A percentile compares a stretch with the other conserved stretches of the same genome.
These are phyloP conservation scores for Bombus sibiricus DNA, from an alignment of 1,140 invertebrate species.

Conservation along the genomic window DNA sequence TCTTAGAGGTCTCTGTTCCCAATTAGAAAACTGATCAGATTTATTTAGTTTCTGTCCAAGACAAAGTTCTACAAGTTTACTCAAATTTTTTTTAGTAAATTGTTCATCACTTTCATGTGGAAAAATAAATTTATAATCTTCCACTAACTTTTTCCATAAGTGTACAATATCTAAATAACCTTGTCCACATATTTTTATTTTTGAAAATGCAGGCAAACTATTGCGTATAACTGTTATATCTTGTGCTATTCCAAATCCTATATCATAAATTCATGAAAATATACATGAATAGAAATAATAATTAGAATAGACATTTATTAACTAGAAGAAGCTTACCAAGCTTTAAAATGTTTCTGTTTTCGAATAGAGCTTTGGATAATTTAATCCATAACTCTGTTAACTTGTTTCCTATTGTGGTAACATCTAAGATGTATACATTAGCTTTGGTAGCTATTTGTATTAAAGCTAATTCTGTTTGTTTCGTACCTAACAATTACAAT, in stretches of 20 bases:
- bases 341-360: slow-evolving; percentile 87
- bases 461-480: slow-evolving; percentile 85
- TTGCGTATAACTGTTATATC: slow-evolving; percentile 84
- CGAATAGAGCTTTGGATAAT: slow-evolving; percentile 83
- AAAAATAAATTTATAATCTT: slow-evolving; percentile 81
- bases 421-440: slow-evolving; percentile 88
- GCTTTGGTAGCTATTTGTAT: slow-evolving; percentile 89
- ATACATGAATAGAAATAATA: background rate
- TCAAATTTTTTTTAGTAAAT: slow-evolving; percentile 83
- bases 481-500: slow-evolving; percentile 68
- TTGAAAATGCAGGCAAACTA: slow-evolving; percentile 82
- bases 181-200: slow-evolving; percentile 76
- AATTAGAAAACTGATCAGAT: slow-evolving; percentile 93
- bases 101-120: slow-evolving; percentile 79
- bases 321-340: slow-evolving; percentile 81
- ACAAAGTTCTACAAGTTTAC: slow-evolving; percentile 88
- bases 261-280: background rate
- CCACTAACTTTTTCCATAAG: slow-evolving; percentile 83
- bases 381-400: slow-evolving; percentile 83
- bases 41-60: slow-evolving; percentile 90
- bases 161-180: slow-evolving; percentile 83
- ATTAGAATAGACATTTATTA: background rate
- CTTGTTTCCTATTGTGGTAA: slow-evolving; percentile 84
- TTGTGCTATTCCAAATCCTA: slow-evolving; percentile 84
- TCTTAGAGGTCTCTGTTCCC: slow-evolving; percentile 91